Conservation (phyloP, 2,888 invertebrate genomes). For the Cryptus armator region DNA sequence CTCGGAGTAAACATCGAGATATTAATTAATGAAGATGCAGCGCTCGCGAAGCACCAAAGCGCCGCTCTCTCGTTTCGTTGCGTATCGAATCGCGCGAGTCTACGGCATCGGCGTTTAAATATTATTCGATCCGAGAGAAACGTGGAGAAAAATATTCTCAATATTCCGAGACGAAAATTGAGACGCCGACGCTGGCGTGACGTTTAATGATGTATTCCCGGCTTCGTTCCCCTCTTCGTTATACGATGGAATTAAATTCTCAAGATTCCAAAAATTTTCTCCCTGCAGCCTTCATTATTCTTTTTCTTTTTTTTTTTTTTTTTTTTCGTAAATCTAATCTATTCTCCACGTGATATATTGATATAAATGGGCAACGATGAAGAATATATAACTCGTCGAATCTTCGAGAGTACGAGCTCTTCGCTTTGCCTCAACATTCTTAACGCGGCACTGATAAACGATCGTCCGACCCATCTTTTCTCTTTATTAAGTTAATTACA, state of each 20-base stretch:
- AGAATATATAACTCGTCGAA: neutral
- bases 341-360: too few species aligned
- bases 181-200: slow-evolving; percentile 29
- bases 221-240: slow-evolving; percentile 7
- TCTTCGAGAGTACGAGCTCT: neutral
- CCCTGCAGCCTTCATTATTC: neutral
- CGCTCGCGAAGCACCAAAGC: too few species aligned
- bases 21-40: neutral
- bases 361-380: neutral
- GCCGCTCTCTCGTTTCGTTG: too few species aligned
- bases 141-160: neutral
- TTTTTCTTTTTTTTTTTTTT: neutral
- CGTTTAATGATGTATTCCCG: slow-evolving; percentile 33
- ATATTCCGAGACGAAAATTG: slow-evolving; percentile 18
- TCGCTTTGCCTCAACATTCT: neutral
- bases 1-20: neutral
- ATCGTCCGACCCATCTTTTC: neutral
- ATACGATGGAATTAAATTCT: slow-evolving; percentile 23
- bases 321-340: neutral
- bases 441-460: neutral
- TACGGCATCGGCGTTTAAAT: too few species aligned
- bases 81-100: too few species aligned
- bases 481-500: neutral
- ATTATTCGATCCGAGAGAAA: slow-evolving; percentile 1
- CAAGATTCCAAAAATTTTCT: slow-evolving; percentile 30